Conservation (phyloP, 2,113 vertebrate genomes). For the Phalacrocorax pelagicus region DNA sequence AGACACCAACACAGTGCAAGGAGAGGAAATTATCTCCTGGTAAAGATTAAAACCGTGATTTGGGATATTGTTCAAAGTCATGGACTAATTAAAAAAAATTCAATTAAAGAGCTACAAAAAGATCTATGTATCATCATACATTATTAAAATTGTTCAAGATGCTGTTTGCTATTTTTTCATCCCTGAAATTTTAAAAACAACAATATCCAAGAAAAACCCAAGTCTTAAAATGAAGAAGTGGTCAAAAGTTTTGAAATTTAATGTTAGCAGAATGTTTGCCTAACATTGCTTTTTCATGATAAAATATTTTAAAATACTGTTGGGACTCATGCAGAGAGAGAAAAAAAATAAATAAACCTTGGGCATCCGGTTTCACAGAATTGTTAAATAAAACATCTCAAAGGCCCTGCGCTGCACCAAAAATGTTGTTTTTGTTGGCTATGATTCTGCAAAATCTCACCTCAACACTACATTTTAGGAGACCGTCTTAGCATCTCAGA, state of each 20-base stretch:
- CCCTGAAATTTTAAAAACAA: not conserved
- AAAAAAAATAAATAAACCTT: not conserved
- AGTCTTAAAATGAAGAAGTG: not conserved
- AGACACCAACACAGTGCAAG: not conserved
- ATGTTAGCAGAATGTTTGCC: not conserved
- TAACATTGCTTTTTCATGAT: not conserved
- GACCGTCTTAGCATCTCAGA: not conserved
- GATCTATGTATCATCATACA: not conserved
- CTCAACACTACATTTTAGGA: not conserved
- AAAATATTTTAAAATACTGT: not conserved
- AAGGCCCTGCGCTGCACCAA: not conserved
- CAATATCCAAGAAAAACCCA: not conserved
- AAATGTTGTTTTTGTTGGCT: not conserved
- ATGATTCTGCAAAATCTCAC: not conserved
- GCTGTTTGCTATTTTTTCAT: not conserved
- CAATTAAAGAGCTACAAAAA: constrained; percentile 15
- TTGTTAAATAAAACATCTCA: not conserved
- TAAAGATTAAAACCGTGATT: constrained; percentile 55
- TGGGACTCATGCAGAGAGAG: not conserved
- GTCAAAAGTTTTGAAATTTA: not conserved
- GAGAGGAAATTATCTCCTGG: constrained; percentile 45
- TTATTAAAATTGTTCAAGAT: constrained; percentile 41
- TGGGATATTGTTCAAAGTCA: not conserved
- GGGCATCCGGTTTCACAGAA: not conserved
- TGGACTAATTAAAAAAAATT: constrained; percentile 29